Conservation (phyloP, 2,113 vertebrate species). For the Pelmatolapia mariae region DNA sequence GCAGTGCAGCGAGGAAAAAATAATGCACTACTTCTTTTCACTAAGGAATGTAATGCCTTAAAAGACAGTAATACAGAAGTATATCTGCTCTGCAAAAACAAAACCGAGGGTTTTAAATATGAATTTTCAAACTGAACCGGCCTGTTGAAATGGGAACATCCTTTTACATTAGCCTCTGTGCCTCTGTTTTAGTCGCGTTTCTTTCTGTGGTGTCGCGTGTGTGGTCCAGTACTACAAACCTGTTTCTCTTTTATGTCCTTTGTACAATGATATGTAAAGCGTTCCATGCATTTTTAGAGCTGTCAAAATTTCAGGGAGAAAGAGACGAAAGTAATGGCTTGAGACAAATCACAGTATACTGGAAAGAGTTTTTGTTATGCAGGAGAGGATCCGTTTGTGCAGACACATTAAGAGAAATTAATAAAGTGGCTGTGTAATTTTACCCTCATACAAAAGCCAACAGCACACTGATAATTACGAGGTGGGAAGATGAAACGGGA, state of each 20-base stretch:
- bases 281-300: conserved; percentile 56
- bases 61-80: conserved; percentile 28
- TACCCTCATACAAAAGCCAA: conserved; percentile 68
- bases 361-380: conserved; percentile 60
- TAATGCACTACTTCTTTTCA: conserved; percentile 4
- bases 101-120: neutral
- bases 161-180: neutral
- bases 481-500: neutral
- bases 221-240: conserved; percentile 14
- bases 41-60: conserved; percentile 1
- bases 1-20: conserved; percentile 16
- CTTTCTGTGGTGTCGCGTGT: neutral
- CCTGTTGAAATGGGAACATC: conserved; percentile 2
- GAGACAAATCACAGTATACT: conserved; percentile 71
- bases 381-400: conserved; percentile 36
- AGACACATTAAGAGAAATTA: conserved; percentile 51
- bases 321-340: conserved; percentile 34
- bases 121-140: neutral
- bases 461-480: conserved; percentile 46
- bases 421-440: conserved; percentile 59
- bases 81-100: conserved; percentile 21
- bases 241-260: conserved; percentile 38
- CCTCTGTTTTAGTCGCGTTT: neutral
- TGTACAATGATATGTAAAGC: conserved; percentile 58
- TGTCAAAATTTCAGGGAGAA: conserved; percentile 19